Conservation (phyloP, 2,888 invertebrate species). For the Margaritifera margaritifera region DNA sequence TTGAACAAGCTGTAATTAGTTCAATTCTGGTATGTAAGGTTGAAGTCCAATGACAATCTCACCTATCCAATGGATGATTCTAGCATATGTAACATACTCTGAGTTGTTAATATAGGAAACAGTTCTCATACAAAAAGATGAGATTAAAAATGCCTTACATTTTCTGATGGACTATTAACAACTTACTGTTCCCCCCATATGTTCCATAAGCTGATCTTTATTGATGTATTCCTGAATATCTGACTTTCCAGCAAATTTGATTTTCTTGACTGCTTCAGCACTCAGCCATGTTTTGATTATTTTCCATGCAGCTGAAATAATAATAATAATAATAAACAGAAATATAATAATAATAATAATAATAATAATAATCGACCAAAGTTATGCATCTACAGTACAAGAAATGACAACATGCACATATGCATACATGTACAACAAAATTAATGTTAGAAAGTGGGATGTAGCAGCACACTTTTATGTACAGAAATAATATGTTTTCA, state of each 20-base stretch:
- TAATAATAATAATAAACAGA: constrained; percentile 3
- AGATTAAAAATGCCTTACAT: neutral
- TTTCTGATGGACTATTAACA: neutral
- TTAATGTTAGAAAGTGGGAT: too few species aligned
- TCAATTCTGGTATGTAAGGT: too few species aligned
- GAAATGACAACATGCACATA: too few species aligned
- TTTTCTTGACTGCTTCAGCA: constrained; percentile 88
- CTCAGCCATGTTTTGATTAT: constrained; percentile 90
- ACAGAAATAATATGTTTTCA: too few species aligned
- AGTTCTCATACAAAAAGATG: constrained; percentile 1
- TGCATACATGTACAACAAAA: too few species aligned
- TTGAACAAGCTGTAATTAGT: too few species aligned
- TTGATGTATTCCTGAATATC: constrained; percentile 82
- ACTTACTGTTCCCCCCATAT: constrained; percentile 72
- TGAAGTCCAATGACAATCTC: too few species aligned
- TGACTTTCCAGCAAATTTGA: constrained; percentile 87
- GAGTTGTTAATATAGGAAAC: neutral
- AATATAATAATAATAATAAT: neutral
- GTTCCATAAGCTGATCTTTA: constrained; percentile 78
- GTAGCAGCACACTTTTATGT: too few species aligned
- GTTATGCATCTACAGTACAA: too few species aligned
- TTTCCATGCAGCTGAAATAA: constrained; percentile 86
- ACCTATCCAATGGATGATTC: too few species aligned
- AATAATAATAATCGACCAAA: neutral
- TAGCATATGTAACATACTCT: too few species aligned